phyloP scores from a whole-genome alignment of 2,797 vertebrate genomes.

The Microctenopoma lineatum region DNA sequence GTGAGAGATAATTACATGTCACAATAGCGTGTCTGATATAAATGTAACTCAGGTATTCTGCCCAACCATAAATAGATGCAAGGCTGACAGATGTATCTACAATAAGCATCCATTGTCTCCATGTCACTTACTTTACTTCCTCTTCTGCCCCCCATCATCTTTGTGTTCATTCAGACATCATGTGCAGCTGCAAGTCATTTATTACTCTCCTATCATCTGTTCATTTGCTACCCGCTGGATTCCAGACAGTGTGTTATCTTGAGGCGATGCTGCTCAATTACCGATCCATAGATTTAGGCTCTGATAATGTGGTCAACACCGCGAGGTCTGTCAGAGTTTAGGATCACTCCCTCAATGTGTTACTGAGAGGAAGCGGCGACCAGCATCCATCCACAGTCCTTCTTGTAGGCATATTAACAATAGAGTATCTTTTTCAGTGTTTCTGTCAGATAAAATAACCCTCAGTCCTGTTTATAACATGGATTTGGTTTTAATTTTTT shows the following conservation, averaged over 20 bases:
- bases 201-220: slow-evolving; percentile 55
- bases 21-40: neutral
- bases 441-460: slow-evolving; percentile 24
- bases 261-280: slow-evolving; percentile 50
- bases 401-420: slow-evolving; percentile 13
- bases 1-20: neutral
- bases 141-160: slow-evolving; percentile 4
- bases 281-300: slow-evolving; percentile 25
- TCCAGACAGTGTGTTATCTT: slow-evolving; percentile 35
- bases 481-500: slow-evolving; percentile 28
- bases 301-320: slow-evolving; percentile 10
- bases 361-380: neutral
- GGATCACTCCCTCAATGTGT: neutral
- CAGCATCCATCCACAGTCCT: neutral
- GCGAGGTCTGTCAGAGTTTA: slow-evolving; percentile 7
- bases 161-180: slow-evolving; percentile 43
- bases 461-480: slow-evolving; percentile 14
- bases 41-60: neutral
- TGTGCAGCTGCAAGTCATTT: slow-evolving; percentile 62
- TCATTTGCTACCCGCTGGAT: slow-evolving; percentile 53
- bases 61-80: neutral
- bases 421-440: neutral
- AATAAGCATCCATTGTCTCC: neutral
- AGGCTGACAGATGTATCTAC: neutral
- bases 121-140: neutral